Conservation (phyloP, 1,140 invertebrate genomes). For the Pseudomyrmex concolor region DNA sequence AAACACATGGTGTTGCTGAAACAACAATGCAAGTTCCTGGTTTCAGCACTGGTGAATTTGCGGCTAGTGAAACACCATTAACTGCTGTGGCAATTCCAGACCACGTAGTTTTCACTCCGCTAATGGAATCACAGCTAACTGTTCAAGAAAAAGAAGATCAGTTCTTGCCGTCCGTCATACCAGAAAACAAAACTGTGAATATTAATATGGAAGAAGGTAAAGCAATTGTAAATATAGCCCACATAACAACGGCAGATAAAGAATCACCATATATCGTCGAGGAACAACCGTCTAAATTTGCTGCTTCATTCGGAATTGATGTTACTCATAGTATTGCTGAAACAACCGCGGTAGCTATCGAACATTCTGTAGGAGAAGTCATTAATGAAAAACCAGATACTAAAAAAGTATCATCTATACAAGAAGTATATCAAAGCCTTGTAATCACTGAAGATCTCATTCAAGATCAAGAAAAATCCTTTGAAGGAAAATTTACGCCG, state of each 20-base stretch:
- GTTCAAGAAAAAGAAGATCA: constrained; percentile 82
- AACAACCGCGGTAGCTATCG: constrained; percentile 60
- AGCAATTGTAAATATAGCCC: constrained; percentile 69
- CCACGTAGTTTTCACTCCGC: constrained; percentile 67
- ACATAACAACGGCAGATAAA: constrained; percentile 79
- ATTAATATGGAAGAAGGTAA: constrained; percentile 79
- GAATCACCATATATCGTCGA: constrained; percentile 73
- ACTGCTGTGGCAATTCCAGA: constrained; percentile 65
- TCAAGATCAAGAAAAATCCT: constrained; percentile 82
- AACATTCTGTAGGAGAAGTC: constrained; percentile 66
- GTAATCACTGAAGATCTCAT: constrained; percentile 80
- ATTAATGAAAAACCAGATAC: constrained; percentile 67
- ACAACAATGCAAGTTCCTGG: constrained; percentile 76
- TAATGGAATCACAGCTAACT: constrained; percentile 71
- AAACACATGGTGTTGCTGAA: constrained; percentile 79
- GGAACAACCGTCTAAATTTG: constrained; percentile 63
- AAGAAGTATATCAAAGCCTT: constrained; percentile 75
- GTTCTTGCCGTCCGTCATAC: constrained; percentile 76
- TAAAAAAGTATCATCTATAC: constrained; percentile 68
- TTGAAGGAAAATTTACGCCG: constrained; percentile 78
- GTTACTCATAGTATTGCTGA: constrained; percentile 71
- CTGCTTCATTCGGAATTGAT: constrained; percentile 71
- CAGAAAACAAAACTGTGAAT: constrained; percentile 75
- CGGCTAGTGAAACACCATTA: constrained; percentile 64
- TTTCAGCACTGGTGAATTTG: constrained; percentile 67